Conservation (phyloP, 2,888 invertebrate genomes). For the Agrochola litura region DNA sequence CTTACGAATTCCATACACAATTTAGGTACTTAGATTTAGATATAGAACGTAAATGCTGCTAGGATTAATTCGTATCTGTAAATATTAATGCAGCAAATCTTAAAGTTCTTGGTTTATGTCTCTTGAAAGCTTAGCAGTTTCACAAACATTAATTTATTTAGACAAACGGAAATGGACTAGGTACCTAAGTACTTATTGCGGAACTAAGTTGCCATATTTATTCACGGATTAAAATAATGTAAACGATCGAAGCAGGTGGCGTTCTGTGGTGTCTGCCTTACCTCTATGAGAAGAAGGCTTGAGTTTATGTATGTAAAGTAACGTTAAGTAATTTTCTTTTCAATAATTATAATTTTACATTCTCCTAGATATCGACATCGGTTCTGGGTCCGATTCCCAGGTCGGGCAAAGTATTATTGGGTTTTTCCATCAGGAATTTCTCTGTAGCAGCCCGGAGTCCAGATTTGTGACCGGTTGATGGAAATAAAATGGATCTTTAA, state of each 20-base stretch:
- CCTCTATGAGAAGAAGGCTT: background rate
- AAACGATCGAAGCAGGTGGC: background rate
- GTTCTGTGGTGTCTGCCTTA: background rate
- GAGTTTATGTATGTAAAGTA: background rate
- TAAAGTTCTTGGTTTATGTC: slow-evolving; percentile 1
- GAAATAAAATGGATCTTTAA: background rate
- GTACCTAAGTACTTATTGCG: too few relatives aligned
- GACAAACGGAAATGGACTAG: background rate
- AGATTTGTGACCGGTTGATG: background rate
- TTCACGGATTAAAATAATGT: background rate
- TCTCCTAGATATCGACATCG: background rate
- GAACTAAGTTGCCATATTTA: background rate
- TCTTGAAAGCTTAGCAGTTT: slow-evolving; percentile 19
- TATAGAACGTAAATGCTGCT: background rate
- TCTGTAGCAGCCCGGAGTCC: background rate
- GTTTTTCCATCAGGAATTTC: background rate
- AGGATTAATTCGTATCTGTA: background rate
- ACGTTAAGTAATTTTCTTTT: background rate
- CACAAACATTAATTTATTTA: background rate
- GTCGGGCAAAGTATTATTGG: background rate
- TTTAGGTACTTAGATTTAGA: background rate
- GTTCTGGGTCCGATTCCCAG: background rate
- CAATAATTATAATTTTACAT: background rate
- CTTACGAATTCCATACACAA: background rate
- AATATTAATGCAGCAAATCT: background rate